Conservation (phyloP, 2,797 vertebrate genomes). For the Rhyacichthys aspro region DNA sequence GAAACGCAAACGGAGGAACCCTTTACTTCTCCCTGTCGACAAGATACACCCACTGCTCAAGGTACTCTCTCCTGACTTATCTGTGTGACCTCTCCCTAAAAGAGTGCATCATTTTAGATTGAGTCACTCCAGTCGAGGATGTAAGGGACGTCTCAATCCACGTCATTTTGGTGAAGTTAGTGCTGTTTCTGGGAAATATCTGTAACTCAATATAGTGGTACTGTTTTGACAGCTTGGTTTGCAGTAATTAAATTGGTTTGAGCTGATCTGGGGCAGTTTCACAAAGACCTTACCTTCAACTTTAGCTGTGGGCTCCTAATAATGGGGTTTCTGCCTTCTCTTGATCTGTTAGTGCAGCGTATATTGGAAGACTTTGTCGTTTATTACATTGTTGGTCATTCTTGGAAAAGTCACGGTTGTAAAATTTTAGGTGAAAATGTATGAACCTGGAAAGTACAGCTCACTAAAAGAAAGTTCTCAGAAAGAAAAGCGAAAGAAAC, state of each 20-base stretch:
- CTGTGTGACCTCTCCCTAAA: too few relatives aligned
- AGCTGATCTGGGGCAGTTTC: neutral
- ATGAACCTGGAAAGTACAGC: too few relatives aligned
- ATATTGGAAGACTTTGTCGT: too few relatives aligned
- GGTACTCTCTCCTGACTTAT: slow-evolving; percentile 69
- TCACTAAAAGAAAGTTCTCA: too few relatives aligned
- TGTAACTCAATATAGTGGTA: slow-evolving; percentile 6
- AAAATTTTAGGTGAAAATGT: too few relatives aligned
- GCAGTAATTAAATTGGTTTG: slow-evolving; percentile 11
- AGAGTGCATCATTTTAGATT: too few relatives aligned
- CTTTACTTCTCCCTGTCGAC: slow-evolving; percentile 94
- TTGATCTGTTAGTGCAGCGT: too few relatives aligned
- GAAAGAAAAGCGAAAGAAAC: too few relatives aligned
- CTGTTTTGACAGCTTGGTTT: slow-evolving; percentile 28
- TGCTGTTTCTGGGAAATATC: slow-evolving; percentile 13
- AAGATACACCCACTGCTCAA: slow-evolving; percentile 97
- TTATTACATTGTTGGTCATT: too few relatives aligned
- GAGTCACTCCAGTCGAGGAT: neutral
- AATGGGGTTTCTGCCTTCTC: too few relatives aligned
- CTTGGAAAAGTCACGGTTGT: too few relatives aligned
- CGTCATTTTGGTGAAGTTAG: neutral
- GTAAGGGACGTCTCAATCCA: neutral
- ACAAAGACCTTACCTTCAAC: neutral
- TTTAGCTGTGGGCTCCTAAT: too few relatives aligned
- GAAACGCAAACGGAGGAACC: slow-evolving; percentile 93